Conservation (phyloP, 2,888 invertebrate species). For the Caenorhabditis sp. region DNA sequence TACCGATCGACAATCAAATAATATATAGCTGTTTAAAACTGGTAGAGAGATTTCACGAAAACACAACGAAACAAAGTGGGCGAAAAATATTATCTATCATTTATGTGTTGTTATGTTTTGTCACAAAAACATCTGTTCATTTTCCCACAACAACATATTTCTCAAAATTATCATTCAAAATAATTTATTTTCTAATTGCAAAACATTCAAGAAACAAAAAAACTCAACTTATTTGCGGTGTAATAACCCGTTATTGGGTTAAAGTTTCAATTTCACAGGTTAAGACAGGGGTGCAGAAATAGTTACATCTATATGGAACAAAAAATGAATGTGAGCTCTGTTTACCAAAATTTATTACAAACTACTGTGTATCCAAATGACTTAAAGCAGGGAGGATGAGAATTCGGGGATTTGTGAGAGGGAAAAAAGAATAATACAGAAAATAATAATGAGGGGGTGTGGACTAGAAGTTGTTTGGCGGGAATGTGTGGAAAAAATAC, state of each 20-base stretch:
- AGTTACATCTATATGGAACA: too few species aligned
- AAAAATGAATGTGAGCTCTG: background rate
- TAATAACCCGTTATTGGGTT: conserved; percentile 2
- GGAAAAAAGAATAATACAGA: background rate
- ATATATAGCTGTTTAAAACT: too few species aligned
- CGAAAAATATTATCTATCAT: too few species aligned
- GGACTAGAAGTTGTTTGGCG: background rate
- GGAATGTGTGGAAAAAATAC: background rate
- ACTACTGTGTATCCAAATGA: background rate
- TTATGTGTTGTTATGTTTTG: too few species aligned
- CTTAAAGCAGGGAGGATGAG: conserved; percentile 1
- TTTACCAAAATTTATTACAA: background rate
- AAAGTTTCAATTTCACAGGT: background rate
- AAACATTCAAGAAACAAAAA: background rate
- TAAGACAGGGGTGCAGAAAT: background rate
- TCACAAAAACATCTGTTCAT: too few species aligned
- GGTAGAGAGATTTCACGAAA: too few species aligned
- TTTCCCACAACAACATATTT: too few species aligned
- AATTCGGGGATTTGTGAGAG: background rate
- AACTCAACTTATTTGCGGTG: background rate
- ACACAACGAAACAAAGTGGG: too few species aligned
- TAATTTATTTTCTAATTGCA: background rate
- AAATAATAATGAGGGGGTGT: background rate
- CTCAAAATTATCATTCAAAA: background rate
- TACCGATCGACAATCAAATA: too few species aligned